Percentiles rank a stretch among this genome's conserved stretches.
These are phyloP conservation scores for Orgyia antiqua DNA, from an alignment of 2,888 invertebrate species.

Conservation along the genomic window DNA sequence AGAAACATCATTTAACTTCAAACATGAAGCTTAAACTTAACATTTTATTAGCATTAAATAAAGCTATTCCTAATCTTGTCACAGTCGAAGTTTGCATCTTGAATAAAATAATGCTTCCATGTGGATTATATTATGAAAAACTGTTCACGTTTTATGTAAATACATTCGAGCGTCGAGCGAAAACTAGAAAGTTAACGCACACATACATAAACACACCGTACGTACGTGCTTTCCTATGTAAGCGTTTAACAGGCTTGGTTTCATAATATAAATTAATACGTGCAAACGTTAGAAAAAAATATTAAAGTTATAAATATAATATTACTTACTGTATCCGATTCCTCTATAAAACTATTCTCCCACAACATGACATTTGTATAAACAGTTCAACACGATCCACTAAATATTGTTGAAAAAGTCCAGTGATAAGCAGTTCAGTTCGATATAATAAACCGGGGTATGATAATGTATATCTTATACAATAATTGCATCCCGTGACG, in stretches of 20 bases:
- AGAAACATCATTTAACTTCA: conserved; percentile 26
- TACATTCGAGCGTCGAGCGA: conserved; percentile 65
- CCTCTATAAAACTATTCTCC: conserved; percentile 67
- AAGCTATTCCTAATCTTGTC: conserved; percentile 56
- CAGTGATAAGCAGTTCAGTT: conserved; percentile 20
- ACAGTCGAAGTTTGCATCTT: conserved; percentile 46
- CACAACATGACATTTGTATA: conserved; percentile 59
- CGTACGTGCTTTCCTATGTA: conserved; percentile 21
- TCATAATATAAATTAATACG: conserved; percentile 50
- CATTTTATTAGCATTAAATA: conserved; percentile 56
- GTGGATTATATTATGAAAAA: conserved; percentile 74
- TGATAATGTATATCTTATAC: conserved; percentile 9
- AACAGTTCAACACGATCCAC: conserved; percentile 60
- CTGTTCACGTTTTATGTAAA: conserved; percentile 76
- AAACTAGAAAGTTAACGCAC: conserved; percentile 75
- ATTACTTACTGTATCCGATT: conserved; percentile 65
- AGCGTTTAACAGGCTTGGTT: conserved; percentile 48
- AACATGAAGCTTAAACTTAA: conserved; percentile 22
- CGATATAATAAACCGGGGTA: not conserved
- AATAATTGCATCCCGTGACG: conserved; percentile 59
- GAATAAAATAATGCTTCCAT: conserved; percentile 67
- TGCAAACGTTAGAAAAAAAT: conserved; percentile 18
- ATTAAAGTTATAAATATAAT: conserved; percentile 18
- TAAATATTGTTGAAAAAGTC: conserved; percentile 11
- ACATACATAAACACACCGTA: conserved; percentile 35